Conservation (phyloP, 2,797 vertebrate species). For the Pteropus rufus region DNA sequence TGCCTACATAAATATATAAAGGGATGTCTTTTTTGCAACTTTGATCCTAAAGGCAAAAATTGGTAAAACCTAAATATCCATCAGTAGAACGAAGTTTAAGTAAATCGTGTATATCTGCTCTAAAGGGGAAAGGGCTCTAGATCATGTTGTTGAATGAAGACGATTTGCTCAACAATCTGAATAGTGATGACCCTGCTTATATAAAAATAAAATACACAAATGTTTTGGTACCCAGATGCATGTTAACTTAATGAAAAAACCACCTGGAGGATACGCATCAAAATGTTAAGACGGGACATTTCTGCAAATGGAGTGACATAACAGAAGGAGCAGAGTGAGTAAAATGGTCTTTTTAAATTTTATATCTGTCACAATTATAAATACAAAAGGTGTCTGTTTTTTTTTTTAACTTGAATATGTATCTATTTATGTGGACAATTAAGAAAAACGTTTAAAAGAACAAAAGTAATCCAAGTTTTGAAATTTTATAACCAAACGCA, state of each 20-base stretch:
- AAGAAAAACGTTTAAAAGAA: background rate
- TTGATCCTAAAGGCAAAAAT: background rate
- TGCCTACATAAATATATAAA: background rate
- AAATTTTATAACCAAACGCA: background rate
- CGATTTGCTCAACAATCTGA: background rate
- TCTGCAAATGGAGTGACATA: background rate
- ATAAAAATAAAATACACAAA: background rate
- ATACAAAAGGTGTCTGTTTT: background rate
- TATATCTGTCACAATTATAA: background rate
- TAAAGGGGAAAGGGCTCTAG: background rate
- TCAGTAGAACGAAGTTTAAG: background rate
- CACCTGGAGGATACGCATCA: background rate
- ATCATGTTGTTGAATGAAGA: background rate
- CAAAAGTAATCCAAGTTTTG: background rate
- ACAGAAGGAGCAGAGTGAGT: background rate
- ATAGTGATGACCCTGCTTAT: background rate
- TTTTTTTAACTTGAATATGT: background rate
- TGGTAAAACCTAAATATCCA: background rate
- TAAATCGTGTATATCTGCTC: background rate
- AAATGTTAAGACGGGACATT: background rate
- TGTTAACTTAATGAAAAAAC: background rate
- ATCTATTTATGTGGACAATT: background rate
- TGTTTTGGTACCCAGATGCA: background rate
- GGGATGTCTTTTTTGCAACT: background rate
- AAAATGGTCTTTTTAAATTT: background rate